phyloP scores from a whole-genome alignment of 2,888 invertebrate genomes.

The Aphelenchoides bicaudatus region DNA sequence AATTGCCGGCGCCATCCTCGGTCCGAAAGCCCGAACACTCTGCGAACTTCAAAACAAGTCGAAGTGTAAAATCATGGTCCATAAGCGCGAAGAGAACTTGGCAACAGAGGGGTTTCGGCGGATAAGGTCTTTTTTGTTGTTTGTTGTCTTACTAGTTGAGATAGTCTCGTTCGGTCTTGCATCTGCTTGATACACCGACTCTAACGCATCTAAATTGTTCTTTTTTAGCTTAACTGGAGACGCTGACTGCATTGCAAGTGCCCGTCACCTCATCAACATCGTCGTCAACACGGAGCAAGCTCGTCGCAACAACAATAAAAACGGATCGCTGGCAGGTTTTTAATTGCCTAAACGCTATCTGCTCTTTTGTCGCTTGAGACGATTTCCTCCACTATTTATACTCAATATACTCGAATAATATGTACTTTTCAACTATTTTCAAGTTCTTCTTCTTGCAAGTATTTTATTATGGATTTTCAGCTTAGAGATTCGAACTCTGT shows the following conservation, averaged over 20 bases:
- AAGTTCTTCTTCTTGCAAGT: too few species aligned
- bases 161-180: not conserved
- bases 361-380: too few species aligned
- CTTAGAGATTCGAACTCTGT: too few species aligned
- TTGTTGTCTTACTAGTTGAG: slow-evolving; percentile 18
- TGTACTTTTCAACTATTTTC: too few species aligned
- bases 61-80: slow-evolving; percentile 91
- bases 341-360: too few species aligned
- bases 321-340: too few species aligned
- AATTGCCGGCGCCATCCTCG: slow-evolving; percentile 83
- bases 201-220: slow-evolving; percentile 15
- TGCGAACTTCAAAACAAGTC: slow-evolving; percentile 80
- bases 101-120: slow-evolving; percentile 37
- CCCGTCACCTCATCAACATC: slow-evolving; percentile 44
- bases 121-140: slow-evolving; percentile 37
- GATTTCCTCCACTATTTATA: too few species aligned
- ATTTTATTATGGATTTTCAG: too few species aligned
- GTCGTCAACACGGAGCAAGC: slow-evolving; percentile 49
- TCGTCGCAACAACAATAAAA: too few species aligned
- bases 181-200: not conserved
- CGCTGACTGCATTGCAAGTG: slow-evolving; percentile 37
- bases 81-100: slow-evolving; percentile 35
- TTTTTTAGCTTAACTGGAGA: slow-evolving; percentile 51
- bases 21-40: slow-evolving; percentile 90
- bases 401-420: too few species aligned